Base-by-base conservation (phyloP, 2,113 vertebrate genomes). In the Limanda limanda region DNA sequence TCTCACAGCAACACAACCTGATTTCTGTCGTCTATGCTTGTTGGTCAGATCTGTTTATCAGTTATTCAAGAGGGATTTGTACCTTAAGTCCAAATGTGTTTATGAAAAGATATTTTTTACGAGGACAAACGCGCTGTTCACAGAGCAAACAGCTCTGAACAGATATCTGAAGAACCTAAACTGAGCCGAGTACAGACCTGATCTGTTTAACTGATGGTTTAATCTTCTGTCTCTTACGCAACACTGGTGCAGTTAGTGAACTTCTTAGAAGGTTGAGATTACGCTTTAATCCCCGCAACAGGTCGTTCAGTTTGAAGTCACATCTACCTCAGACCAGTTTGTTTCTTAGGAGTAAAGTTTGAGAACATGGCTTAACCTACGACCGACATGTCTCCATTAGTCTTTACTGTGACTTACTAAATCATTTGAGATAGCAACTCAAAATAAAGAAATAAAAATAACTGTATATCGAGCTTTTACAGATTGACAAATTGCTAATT, bases 161-260 rank as follows among this genome's bases (percentile, higher is more conserved):
- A 7, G 31, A 31, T 31, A 31, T 31, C 31, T 31, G 12, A 17
- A 23, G 18, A 14, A 1, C 18, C 21, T 60, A 60, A 52, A 27
- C 2, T 75, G 57, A 77, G 47, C 4, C 3, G 1, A 66, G 71
- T 18, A 52, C 64, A 74, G 11, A 63, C 61, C 45, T 63, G 18
- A 51, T 51, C 47, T 51, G 47, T 51, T 14, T 8, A 73, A 40
- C 62, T 57, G n/a, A 72, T 9, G 18, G 57, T 66, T 65, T 88
- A 93, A 92, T 88, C 77, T 81, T 85, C 79, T 86, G 89, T 86
- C 45, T 88, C 71, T 91, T 83, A 83, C 6, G 54, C 52, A 88
- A 80, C 73, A 42, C 23, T 21, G 17, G 23, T 23, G 60, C 76
- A 89, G 85, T 79, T 79, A 75, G 73, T 21, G 10, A 47, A 61